A percentile compares a stretch with the other conserved stretches of the same genome.
phyloP scores from a whole-genome alignment of 2,113 vertebrate species.

The Eudorcas thomsonii region DNA sequence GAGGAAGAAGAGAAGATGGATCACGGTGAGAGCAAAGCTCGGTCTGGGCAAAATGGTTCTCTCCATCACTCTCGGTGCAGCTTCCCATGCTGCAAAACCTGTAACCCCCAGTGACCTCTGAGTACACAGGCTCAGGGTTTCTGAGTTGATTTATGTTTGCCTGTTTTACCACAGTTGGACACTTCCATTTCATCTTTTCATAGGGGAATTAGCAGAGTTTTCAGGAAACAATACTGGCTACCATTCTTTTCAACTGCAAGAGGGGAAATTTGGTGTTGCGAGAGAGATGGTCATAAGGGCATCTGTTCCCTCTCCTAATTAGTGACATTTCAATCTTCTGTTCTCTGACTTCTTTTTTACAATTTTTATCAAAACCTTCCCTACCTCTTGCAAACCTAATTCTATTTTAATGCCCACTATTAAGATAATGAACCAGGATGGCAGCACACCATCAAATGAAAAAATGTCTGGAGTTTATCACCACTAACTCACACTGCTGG shows the following conservation, averaged over 20 bases:
- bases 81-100: conserved; percentile 75
- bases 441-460: conserved; percentile 94
- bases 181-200: conserved; percentile 96
- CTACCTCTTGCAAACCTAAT: conserved; percentile 81
- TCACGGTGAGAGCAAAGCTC: neutral
- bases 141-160: conserved; percentile 96
- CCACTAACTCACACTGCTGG: conserved; percentile 87
- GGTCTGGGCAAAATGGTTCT: conserved; percentile 6
- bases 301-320: conserved; percentile 83
- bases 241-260: conserved; percentile 79
- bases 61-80: conserved; percentile 27
- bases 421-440: conserved; percentile 92
- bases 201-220: conserved; percentile 88
- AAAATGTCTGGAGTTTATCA: conserved; percentile 97
- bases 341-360: conserved; percentile 68
- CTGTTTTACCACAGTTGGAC: conserved; percentile 91
- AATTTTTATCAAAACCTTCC: conserved; percentile 80
- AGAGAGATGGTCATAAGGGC: conserved; percentile 73
- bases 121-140: conserved; percentile 88
- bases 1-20: neutral
- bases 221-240: conserved; percentile 88
- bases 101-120: conserved; percentile 88
- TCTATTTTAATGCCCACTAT: conserved; percentile 85
- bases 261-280: conserved; percentile 35
- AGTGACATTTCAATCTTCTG: conserved; percentile 76